A percentile compares a stretch with the other conserved stretches of the same genome.
These are phyloP conservation scores for Heliconius nattereri DNA, from an alignment of 1,140 invertebrate genomes.

Conservation along the genomic window DNA sequence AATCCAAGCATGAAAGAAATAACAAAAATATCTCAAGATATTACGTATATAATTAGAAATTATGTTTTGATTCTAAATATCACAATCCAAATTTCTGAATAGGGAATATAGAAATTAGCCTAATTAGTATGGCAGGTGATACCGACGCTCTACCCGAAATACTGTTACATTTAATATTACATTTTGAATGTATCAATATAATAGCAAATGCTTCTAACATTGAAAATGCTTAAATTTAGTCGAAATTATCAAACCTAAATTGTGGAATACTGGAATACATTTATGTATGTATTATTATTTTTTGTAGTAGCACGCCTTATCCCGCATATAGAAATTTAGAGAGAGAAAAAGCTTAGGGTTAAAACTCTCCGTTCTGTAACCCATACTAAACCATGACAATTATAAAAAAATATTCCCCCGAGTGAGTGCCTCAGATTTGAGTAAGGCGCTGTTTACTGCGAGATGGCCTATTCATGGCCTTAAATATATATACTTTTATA, in stretches of 20 bases:
- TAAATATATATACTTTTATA: too few species aligned
- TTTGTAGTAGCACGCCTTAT: too few species aligned
- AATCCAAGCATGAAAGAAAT: neutral
- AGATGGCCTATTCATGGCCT: too few species aligned
- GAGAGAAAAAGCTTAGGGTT: too few species aligned
- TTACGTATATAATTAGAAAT: neutral
- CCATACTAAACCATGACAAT: too few species aligned
- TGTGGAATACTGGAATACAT: neutral
- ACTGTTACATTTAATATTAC: constrained; percentile 3
- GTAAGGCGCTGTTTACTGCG: too few species aligned
- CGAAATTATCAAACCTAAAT: neutral
- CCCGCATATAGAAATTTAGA: too few species aligned
- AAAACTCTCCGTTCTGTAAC: too few species aligned
- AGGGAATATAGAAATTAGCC: constrained; percentile 3
- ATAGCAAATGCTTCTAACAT: neutral
- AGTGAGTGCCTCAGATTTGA: too few species aligned
- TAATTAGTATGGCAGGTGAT: constrained; percentile 8
- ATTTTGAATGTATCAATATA: constrained; percentile 2
- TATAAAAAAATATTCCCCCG: too few species aligned
- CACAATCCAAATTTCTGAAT: neutral
- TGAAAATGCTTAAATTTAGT: constrained; percentile 8
- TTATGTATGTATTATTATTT: neutral
- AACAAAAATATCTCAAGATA: neutral
- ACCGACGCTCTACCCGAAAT: neutral
- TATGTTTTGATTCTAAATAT: neutral